Evolutionary conservation across 2,797 vertebrate genomes (phyloP).

Genomic region (Perodicticus potto): DNA sequence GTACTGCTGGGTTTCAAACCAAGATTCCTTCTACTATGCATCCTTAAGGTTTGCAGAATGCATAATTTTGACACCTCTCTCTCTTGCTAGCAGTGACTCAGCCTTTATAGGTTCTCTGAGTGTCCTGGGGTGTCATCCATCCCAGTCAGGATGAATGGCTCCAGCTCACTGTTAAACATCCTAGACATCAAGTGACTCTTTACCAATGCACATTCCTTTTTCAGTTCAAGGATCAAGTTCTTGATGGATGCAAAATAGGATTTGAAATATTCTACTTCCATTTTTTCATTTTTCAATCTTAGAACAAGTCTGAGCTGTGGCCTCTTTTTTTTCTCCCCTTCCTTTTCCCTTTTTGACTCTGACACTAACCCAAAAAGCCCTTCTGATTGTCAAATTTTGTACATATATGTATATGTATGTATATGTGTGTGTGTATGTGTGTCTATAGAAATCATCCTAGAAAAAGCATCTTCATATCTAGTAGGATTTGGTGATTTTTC

Average conservation of each 20-base stretch:
- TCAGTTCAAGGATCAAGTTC: background rate
- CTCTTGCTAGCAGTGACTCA: background rate
- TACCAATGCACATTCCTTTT: background rate
- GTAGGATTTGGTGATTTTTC: conserved; percentile 7
- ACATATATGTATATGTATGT: background rate
- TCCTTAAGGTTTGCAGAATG: background rate
- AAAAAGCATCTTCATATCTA: background rate
- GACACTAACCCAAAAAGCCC: background rate
- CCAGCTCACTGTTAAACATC: background rate
- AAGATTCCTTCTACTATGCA: background rate
- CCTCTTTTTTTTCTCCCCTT: background rate
- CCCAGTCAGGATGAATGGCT: background rate
- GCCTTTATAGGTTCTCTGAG: background rate
- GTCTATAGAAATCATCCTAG: background rate
- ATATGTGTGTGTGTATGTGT: too few relatives aligned
- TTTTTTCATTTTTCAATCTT: background rate
- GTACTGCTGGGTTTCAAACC: background rate
- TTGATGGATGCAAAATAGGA: background rate
- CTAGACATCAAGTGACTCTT: background rate
- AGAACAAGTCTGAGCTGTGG: background rate
- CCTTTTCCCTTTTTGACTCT: background rate
- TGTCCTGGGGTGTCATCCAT: background rate
- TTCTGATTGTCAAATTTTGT: background rate
- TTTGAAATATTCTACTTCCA: background rate
- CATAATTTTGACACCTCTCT: background rate